Base-by-base conservation (phyloP, 2,797 vertebrate genomes). In the Glossophaga mutica region DNA sequence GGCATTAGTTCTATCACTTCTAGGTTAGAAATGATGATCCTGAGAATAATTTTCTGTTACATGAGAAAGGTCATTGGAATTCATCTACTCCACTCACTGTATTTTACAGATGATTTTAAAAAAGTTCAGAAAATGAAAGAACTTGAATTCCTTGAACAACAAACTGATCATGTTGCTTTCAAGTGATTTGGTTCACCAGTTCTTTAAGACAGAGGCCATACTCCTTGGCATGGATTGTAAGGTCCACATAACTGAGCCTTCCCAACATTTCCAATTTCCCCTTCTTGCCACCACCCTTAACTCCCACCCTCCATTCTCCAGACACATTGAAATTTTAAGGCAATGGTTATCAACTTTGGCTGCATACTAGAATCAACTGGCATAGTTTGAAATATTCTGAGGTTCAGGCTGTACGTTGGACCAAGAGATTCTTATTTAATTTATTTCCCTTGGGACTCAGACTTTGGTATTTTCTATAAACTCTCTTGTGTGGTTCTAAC, bases 71-170 rank as follows among this genome's bases (percentile, higher is more conserved):
- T 90, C 62, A 62, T 55, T 87, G 24, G 39, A 90, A 86, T 32
- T 76, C 32, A 76, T 46, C 39, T 90, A 52, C 26, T 77, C 44
- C 3, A 57, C 19, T 91, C 34, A 70, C 34, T 65, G 52, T 29
- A 62, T 67, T 85, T 93, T 87, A 84, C 16, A 84, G 18, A 65
- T 57, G 8, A 91, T 48, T 90, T n/a, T 78, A 95, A 87, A n/a
- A 93, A 90, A 79, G 11, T 21, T 73, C 46, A 57, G 55, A 77
- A 94, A 87, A 93, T 92, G 10, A 96, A 96, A 81, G 8, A 94
- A 90, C 3, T 44, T 76, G 50, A 79, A 93, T 89, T 84, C 65
- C 32, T 77, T 91, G 46, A 93, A 44, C 48, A 67, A 8, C 24
- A 94, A 96, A 81, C 4, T 67, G 29, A 62, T 55, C 18, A 68